phyloP scores from a whole-genome alignment of 2,888 invertebrate species.

The Drosophila vallismaia region DNA sequence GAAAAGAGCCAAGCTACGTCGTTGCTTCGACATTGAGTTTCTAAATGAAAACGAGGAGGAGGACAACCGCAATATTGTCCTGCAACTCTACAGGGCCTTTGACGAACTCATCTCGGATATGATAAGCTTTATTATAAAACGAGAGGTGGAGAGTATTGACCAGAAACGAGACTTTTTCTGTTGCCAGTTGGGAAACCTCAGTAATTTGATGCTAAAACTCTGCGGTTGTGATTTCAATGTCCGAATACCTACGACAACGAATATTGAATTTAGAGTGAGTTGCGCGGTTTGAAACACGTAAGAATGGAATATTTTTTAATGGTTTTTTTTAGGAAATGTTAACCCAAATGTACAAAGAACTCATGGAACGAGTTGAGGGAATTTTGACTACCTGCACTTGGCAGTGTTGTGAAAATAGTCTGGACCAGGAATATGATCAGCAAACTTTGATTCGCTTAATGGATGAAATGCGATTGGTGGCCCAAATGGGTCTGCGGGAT shows the following conservation, averaged over 20 bases:
- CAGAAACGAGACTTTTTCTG: constrained; percentile 57
- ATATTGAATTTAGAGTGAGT: constrained; percentile 70
- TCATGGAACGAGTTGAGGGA: constrained; percentile 51
- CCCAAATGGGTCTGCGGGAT: constrained; percentile 41
- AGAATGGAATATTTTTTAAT: background rate
- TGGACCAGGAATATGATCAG: constrained; percentile 21
- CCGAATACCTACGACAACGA: constrained; percentile 69
- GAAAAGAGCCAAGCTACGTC: constrained; percentile 33
- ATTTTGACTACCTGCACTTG: constrained; percentile 44
- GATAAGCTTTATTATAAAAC: constrained; percentile 46
- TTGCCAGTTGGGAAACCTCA: constrained; percentile 66
- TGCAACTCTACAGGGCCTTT: constrained; percentile 56
- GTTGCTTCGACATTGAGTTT: constrained; percentile 35
- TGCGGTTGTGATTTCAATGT: constrained; percentile 73
- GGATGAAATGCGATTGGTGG: constrained; percentile 50
- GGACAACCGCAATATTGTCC: constrained; percentile 16
- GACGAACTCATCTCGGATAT: constrained; percentile 55
- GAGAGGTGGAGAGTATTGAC: constrained; percentile 1
- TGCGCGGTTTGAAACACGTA: background rate
- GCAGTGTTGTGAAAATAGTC: constrained; percentile 29
- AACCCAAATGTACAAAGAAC: constrained; percentile 64
- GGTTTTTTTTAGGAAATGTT: constrained; percentile 55
- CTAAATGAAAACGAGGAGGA: background rate
- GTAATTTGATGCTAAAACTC: constrained; percentile 65
- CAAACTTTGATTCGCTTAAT: constrained; percentile 28